phyloP scores from a whole-genome alignment of 2,888 invertebrate genomes.

The Orthosia gothica region DNA sequence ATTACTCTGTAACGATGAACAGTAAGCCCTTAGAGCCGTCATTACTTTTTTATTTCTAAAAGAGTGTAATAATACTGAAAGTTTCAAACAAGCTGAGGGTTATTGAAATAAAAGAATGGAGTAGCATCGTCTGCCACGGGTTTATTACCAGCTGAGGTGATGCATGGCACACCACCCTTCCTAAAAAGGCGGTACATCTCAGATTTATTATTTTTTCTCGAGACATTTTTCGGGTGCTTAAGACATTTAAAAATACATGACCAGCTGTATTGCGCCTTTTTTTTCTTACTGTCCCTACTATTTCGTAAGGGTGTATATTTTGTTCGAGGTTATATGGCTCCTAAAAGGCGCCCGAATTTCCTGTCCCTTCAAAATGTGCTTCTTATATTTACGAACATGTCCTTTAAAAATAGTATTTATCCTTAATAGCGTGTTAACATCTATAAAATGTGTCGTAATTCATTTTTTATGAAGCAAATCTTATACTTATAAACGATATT shows the following conservation, averaged over 20 bases:
- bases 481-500: constrained; percentile 26
- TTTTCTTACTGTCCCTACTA: constrained; percentile 55
- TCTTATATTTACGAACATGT: constrained; percentile 61
- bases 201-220: constrained; percentile 64
- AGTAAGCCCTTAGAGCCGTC: constrained; percentile 53
- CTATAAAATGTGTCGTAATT: constrained; percentile 61
- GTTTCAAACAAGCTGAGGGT: constrained; percentile 78
- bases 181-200: constrained; percentile 71
- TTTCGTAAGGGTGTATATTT: constrained; percentile 65
- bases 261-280: constrained; percentile 55
- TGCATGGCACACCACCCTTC: constrained; percentile 77
- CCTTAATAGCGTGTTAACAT: constrained; percentile 64
- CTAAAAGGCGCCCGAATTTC: constrained; percentile 63
- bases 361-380: constrained; percentile 65
- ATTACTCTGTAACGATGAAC: constrained; percentile 58
- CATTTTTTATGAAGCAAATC: constrained; percentile 56
- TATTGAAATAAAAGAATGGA: constrained; percentile 85
- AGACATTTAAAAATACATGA: constrained; percentile 69
- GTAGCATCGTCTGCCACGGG: constrained; percentile 73
- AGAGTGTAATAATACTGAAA: constrained; percentile 81
- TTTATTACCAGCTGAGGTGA: constrained; percentile 81
- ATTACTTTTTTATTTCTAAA: constrained; percentile 76
- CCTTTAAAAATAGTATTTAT: constrained; percentile 64
- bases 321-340: constrained; percentile 62
- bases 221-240: constrained; percentile 59